These are phyloP conservation scores for Plebejus argus DNA, from an alignment of 2,888 invertebrate species.

Conservation along the genomic window DNA sequence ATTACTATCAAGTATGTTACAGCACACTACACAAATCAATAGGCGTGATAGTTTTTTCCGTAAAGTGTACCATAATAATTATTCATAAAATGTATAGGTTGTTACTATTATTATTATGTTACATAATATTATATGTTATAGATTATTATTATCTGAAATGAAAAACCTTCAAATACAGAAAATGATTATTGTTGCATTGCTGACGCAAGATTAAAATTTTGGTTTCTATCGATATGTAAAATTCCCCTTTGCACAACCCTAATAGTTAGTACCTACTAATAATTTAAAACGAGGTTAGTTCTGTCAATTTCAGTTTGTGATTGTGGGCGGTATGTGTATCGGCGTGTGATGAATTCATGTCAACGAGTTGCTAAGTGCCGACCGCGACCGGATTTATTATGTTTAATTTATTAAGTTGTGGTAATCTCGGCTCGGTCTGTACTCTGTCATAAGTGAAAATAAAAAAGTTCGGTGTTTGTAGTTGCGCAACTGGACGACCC, in stretches of 20 bases:
- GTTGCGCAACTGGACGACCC: constrained; percentile 34
- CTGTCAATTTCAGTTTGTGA: constrained; percentile 28
- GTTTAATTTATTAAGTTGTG: constrained; percentile 16
- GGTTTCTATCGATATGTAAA: not conserved
- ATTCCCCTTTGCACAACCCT: not conserved
- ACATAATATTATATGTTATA: not conserved
- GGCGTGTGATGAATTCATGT: constrained; percentile 19
- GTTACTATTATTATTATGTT: too few relatives aligned
- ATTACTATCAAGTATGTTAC: too few relatives aligned
- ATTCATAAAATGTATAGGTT: too few relatives aligned
- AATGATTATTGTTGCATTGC: too few relatives aligned
- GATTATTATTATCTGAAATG: too few relatives aligned
- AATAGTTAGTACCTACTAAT: not conserved
- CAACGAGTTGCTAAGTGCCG: constrained; percentile 7
- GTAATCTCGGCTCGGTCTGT: not conserved
- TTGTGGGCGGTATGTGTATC: constrained; percentile 28
- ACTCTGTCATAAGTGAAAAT: constrained; percentile 8
- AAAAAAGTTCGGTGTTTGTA: constrained; percentile 1
- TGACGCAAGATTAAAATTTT: too few relatives aligned
- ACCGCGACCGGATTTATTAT: constrained; percentile 17
- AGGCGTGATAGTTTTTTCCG: too few relatives aligned
- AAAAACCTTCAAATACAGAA: too few relatives aligned
- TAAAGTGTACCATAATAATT: too few relatives aligned
- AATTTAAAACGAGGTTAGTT: constrained; percentile 15
- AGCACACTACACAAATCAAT: too few relatives aligned